Evolutionary conservation across 30 jellyfish, hydroid and myxozoan species (phyloP).

Genomic region (Pelagia noctiluca): DNA sequence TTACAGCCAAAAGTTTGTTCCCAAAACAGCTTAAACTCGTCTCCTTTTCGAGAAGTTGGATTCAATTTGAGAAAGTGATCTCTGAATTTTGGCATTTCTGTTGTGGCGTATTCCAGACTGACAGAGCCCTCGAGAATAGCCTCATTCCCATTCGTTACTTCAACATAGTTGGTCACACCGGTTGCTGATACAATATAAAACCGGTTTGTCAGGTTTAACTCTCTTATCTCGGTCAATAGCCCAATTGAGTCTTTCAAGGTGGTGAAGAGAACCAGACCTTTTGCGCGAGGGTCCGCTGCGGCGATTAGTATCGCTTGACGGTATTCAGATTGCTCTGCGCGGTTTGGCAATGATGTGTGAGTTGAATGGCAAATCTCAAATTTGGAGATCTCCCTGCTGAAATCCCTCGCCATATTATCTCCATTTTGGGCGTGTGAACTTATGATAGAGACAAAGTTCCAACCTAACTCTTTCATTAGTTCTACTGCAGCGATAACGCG

Average conservation of each 20-base stretch:
- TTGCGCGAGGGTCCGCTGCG: constrained; percentile 27
- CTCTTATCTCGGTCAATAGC: constrained; percentile 52
- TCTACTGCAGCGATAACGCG: constrained; percentile 82
- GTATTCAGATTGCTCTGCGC: constrained; percentile 35
- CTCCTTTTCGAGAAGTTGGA: constrained; percentile 18
- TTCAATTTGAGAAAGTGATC: constrained; percentile 60
- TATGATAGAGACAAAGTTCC: constrained; percentile 86
- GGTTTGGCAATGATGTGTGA: constrained; percentile 49
- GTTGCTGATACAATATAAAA: constrained; percentile 68
- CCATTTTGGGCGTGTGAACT: constrained; percentile 93
- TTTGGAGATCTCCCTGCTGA: constrained; percentile 35
- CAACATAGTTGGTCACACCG: constrained; percentile 76
- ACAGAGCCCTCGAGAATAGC: constrained; percentile 65
- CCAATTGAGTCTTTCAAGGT: constrained; percentile 60
- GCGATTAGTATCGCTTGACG: constrained; percentile 18
- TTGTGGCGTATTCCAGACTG: constrained; percentile 61
- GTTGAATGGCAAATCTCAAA: constrained; percentile 46
- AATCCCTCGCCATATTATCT: constrained; percentile 68
- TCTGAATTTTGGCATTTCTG: constrained; percentile 55
- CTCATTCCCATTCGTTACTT: constrained; percentile 76
- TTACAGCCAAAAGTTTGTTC: constrained; percentile 76
- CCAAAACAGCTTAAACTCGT: constrained; percentile 71
- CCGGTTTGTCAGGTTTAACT: constrained; percentile 32
- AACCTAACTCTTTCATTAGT: constrained; percentile 47
- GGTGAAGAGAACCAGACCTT: constrained; percentile 72